These are phyloP conservation scores for Lagopus leucura DNA, from an alignment of 2,113 vertebrate genomes.

Conservation along the genomic window DNA sequence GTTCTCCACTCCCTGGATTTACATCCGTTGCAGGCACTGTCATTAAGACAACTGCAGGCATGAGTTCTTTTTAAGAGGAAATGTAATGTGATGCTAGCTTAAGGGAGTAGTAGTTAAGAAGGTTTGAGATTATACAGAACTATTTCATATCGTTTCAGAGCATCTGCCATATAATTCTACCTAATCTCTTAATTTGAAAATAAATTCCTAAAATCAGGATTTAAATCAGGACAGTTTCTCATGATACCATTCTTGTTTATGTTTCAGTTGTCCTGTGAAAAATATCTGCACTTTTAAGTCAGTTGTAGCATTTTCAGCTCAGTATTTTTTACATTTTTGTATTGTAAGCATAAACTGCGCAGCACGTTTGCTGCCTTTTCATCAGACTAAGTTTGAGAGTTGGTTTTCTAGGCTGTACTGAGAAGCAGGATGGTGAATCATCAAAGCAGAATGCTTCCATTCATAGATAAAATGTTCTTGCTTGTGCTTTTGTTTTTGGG, in stretches of 20 bases:
- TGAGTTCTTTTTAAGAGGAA: not conserved
- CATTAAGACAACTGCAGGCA: not conserved
- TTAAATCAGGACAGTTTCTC: not conserved
- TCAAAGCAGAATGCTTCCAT: not conserved
- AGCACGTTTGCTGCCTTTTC: not conserved
- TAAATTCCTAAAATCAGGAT: not conserved
- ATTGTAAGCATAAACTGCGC: not conserved
- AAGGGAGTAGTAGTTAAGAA: not conserved
- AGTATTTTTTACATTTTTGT: rapidly evolving
- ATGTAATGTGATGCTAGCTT: not conserved
- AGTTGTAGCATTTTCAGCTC: not conserved
- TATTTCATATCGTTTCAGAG: not conserved
- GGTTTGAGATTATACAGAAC: not conserved
- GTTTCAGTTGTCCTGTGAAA: not conserved
- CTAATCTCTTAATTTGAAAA: not conserved
- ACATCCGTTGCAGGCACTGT: not conserved
- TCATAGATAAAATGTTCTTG: not conserved
- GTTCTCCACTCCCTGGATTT: not conserved
- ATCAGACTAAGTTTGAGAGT: not conserved
- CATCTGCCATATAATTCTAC: not conserved
- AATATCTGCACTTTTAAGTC: not conserved
- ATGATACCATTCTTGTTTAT: not conserved
- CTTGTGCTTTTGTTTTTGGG: not conserved
- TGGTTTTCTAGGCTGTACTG: not conserved
- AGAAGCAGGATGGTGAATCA: not conserved